phyloP scores from a whole-genome alignment of 1,140 invertebrate genomes.

The fruit fly (Drosophila melanogaster) region Release_6_plus_ISO1_MT NT_033777.3:5831501-5832000 shows the following conservation, averaged over 20 bases:
- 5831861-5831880: neutral
- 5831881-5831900: too few species aligned
- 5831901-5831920: neutral
- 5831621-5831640: slow-evolving; percentile 76
- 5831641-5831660: slow-evolving; percentile 66
- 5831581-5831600: slow-evolving; percentile 28
- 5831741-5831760: neutral
- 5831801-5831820: neutral
- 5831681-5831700: slow-evolving; percentile 29
- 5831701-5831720: slow-evolving; percentile 12
- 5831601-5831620: slow-evolving; percentile 62
- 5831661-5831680: slow-evolving; percentile 62
- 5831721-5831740: slow-evolving; percentile 4
- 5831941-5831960: slow-evolving; percentile 8
- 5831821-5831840: slow-evolving; percentile 67
- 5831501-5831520: slow-evolving; percentile 9
- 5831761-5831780: neutral
- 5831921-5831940: neutral
- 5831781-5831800: neutral
- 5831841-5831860: slow-evolving; percentile 59
- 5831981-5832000: neutral
- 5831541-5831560: slow-evolving; percentile 38
- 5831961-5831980: neutral
- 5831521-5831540: slow-evolving; percentile 19
- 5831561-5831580: slow-evolving; percentile 25